Evolutionary conservation across 1,140 invertebrate genomes (phyloP), one percentile per base, ranked within the genome.

Genomic region (Coptotermes formosanus): DNA sequence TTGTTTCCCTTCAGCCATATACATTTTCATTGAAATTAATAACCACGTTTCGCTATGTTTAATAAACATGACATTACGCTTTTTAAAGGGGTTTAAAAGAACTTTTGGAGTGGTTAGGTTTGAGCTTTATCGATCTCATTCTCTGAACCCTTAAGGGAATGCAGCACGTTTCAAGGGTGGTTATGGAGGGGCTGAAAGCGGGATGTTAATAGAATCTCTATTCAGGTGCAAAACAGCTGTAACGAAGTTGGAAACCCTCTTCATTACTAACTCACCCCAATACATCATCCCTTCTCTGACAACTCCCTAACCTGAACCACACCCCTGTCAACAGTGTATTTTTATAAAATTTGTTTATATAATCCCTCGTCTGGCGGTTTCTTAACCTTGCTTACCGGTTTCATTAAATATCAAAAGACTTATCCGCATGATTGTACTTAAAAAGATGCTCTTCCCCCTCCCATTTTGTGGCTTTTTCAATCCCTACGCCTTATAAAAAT

Each of bases 201-300:
- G 64, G 25, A 75, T 75, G 64, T 8, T 75, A 75, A 75, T 75
- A 75, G 64, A 75, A 75, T 30, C 64, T 75, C 25, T 75, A 75
- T 75, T 75, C 64, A 75, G 64, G 64, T 75, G 64, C 64, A 75
- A 75, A 75, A 75, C 64, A 75, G 64, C 64, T 75, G 64, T 75
- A 75, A 75, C 64, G 64, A 75, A 75, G 64, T 75, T 75, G 25
- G 64, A 30, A 75, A 75, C 64, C 64, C 64, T 75, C 64, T 75
- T 75, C n/a, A 75, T 75, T 75, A 75, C n/a, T 14, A 75, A 75
- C 64, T n/a, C 64, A 75, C 64, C 64, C 64, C 64, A 75, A 30
- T 30, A 30, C 25, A 75, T 75, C 64, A 75, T 75, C 64, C 64
- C 64, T 75, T 75, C 25, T 75, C 8, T 14, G n/a, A 9, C 9